Base-by-base conservation (phyloP, 2,888 invertebrate species). In the Catonia carolina region DNA sequence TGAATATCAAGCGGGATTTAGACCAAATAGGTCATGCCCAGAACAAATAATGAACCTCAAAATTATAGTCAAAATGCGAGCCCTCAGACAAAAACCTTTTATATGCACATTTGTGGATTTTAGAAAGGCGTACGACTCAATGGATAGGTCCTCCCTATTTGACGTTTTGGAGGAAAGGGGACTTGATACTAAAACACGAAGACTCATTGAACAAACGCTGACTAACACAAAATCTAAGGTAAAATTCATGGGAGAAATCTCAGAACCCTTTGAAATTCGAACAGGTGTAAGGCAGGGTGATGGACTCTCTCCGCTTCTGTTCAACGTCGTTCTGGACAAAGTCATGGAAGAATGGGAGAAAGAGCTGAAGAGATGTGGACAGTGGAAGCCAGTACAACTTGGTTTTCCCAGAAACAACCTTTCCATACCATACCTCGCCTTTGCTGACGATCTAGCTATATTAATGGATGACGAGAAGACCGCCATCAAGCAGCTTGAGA, bases 21-120 rank as follows among this genome's bases (percentile, higher is more conserved):
- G 58, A 42, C 47, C 52, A 60, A 51, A 54, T 53, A 47, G 55
- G 41, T 58, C 54, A 15, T 57, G 47, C 36, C 36, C 55, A 31
- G 48, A 61, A 39, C 55, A 59, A 51, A 52, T 60, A 37, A 37
- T 57, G 23, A 36, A 49, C 7, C 49, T 60, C 8, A 57, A 58
- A 58, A 42, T 48, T n/a, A 31, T 54, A 14, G 47, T 48, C 18
- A 53, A 54, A 53, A 17, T 22, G n/a, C 36, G 22, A 36, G 54
- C 47, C 41, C 52, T 55, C 18, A 51, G 53, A 10, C 42, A 31
- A 20, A 23, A 55, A 35, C 23, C 14, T 6, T 33, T 23, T n/a
- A 36, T 51, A 36, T 27, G 33, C 31, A 47, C 53, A 52, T 60
- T 60, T 49, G 41, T 60, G 20, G 55, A 60, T 33, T 58, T 60